Evolutionary conservation across 2,113 vertebrate species (phyloP).

Genomic region (Misgurnus anguillicaudatus): DNA sequence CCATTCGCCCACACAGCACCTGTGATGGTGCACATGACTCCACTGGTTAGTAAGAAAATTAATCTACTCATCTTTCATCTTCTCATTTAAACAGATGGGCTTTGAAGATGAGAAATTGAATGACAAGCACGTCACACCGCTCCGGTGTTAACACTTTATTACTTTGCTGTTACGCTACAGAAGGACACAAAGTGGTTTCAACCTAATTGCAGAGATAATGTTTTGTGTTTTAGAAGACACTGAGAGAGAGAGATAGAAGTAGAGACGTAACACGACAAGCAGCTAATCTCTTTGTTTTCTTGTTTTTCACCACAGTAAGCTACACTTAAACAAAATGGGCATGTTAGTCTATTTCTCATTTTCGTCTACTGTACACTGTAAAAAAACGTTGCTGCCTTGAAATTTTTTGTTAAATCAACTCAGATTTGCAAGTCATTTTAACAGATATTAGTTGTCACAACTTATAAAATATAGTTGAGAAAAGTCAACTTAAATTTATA

Average conservation of each 20-base stretch:
- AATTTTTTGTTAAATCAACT: too few species aligned
- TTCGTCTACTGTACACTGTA: not conserved
- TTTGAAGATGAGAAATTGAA: not conserved
- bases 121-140: not conserved
- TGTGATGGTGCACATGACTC: not conserved
- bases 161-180: not conserved
- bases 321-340: not conserved
- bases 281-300: not conserved
- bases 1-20: conserved; percentile 4
- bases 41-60: not conserved
- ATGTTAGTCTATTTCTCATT: not conserved
- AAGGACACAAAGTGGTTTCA: not conserved
- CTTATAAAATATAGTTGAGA: too few species aligned
- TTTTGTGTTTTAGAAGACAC: not conserved
- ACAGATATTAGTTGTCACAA: too few species aligned
- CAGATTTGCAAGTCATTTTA: too few species aligned
- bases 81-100: conserved; percentile 22
- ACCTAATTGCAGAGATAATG: conserved; percentile 11
- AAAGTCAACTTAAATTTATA: too few species aligned
- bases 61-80: not conserved
- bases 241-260: not conserved
- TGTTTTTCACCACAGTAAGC: not conserved
- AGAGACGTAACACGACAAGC: not conserved
- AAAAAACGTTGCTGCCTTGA: too few species aligned
- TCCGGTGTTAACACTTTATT: conserved; percentile 5